Percentiles rank a stretch among this genome's conserved stretches.
Conservation (phyloP, 1,140 invertebrate species). For the Akabosia matsudoensis region DNA sequence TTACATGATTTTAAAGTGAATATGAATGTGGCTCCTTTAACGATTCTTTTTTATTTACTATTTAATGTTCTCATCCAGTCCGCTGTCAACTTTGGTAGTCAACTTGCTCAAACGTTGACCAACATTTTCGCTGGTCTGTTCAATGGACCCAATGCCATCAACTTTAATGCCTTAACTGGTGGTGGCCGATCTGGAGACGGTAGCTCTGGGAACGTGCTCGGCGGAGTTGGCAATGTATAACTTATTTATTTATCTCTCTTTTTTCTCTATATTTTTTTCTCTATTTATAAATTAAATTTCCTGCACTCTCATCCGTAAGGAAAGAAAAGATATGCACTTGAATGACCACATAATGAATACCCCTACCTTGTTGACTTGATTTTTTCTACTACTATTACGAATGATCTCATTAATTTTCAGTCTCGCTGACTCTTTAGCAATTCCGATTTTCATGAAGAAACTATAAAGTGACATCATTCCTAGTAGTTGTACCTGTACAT, state of each 20-base stretch:
- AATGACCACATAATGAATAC: no score
- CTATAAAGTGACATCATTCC: not conserved
- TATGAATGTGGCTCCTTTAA: no score
- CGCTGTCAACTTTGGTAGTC: slow-evolving; percentile 44
- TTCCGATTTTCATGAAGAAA: no score
- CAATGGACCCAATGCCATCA: slow-evolving; percentile 41
- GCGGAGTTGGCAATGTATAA: slow-evolving; percentile 46
- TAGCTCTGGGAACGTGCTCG: slow-evolving; percentile 33
- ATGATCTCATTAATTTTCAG: no score
- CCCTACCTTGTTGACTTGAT: no score
- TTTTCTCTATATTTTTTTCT: slow-evolving; percentile 1
- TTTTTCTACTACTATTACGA: no score
- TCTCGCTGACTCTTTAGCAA: no score
- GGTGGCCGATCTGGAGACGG: slow-evolving; percentile 17
- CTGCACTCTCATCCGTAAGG: not conserved
- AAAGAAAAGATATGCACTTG: no score
- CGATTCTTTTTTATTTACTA: no score
- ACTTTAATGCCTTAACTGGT: slow-evolving; percentile 35
- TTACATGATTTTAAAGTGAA: no score
- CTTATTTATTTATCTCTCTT: slow-evolving; percentile 11
- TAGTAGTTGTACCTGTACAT: not conserved
- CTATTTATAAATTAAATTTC: not conserved
- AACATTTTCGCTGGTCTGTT: slow-evolving; percentile 44
- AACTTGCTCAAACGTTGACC: slow-evolving; percentile 42
- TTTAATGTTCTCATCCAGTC: slow-evolving; percentile 32